Evolutionary conservation across 2,888 invertebrate species (phyloP).

Genomic region (Aleiodes leptofemur): DNA sequence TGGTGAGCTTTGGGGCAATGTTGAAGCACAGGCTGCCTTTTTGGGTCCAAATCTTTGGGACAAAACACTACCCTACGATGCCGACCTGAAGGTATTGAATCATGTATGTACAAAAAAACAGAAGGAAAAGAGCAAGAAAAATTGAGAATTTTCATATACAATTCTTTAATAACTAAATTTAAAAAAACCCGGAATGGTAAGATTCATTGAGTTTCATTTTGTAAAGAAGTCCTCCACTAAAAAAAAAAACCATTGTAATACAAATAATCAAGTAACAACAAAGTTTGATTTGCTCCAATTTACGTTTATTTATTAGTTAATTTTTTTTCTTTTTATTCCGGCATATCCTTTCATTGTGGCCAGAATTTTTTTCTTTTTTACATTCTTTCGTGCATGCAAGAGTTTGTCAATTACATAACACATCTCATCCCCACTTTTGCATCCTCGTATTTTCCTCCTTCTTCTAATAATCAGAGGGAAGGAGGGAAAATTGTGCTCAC

Average conservation of each 20-base stretch:
- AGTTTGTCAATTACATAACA: conserved; percentile 15
- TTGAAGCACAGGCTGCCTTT: conserved; percentile 96
- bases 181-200: conserved; percentile 26
- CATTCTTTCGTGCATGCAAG: conserved; percentile 30
- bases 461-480: not conserved
- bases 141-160: conserved; percentile 25
- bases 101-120: conserved; percentile 73
- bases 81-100: conserved; percentile 92
- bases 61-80: conserved; percentile 93
- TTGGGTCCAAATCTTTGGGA: conserved; percentile 98
- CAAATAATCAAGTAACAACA: conserved; percentile 17
- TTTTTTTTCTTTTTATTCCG: conserved; percentile 19
- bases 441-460: not conserved
- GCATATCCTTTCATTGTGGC: conserved; percentile 4
- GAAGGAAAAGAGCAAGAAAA: conserved; percentile 38
- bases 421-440: not conserved
- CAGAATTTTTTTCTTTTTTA: not conserved
- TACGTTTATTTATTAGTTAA: not conserved
- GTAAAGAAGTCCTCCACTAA: conserved; percentile 6
- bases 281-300: conserved; percentile 13
- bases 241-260: not conserved
- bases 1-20: conserved; percentile 88
- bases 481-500: conserved; percentile 11
- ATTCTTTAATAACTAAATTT: not conserved
- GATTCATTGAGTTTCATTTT: not conserved